Evolutionary conservation across 2,888 invertebrate species (phyloP), one percentile per base, ranked within the genome.

Genomic region (Amphimallon solstitiale): DNA sequence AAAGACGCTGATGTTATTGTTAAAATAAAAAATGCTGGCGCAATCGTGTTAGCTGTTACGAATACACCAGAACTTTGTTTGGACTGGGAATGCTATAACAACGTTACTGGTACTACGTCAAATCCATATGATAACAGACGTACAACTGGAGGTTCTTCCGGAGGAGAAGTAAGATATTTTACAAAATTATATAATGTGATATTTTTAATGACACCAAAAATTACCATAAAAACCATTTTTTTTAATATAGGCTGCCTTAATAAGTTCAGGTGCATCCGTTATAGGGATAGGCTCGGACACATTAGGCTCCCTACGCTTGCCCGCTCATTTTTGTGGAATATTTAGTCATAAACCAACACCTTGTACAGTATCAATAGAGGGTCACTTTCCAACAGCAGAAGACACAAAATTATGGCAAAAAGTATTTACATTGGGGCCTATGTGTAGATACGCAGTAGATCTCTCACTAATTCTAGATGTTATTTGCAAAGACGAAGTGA

Each of bases 281-380:
- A 89, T 95, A 75, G 96, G 97, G 17, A 85, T 97, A 65, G 97
- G 96, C 14, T 95, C 96, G 0, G 97, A 98, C 79, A 95, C 98
- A 70, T 97, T 97, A 1, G 98, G 98, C 12, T 96, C 96, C 9
- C 96, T 97, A 74, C 89, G 98, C 21, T 95, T 97, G 90, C 97
- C 98, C 0, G 86, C 92, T 6, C 94, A 91, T 80, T 97, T 97
- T 82, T 97, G 95, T 80, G 97, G 97, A 23, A 87, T 97, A 49
- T 97, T 95, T 80, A 97, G 97, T 0, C 96, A 98, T 82, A 97
- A 97, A 80, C 93, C 96, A 0, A 88, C 91, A 0, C 87, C 87
- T 73, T 80, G 84, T 68, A 81, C 91, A 12, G 92, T 97, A 0
- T 91, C 94, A 1, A 93, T 92, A 76, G 84, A 85, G 7, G 97